Evolutionary conservation across 1,140 invertebrate species (phyloP), one percentile per base, ranked within the genome.

Genomic region (Mamestra configurata): DNA sequence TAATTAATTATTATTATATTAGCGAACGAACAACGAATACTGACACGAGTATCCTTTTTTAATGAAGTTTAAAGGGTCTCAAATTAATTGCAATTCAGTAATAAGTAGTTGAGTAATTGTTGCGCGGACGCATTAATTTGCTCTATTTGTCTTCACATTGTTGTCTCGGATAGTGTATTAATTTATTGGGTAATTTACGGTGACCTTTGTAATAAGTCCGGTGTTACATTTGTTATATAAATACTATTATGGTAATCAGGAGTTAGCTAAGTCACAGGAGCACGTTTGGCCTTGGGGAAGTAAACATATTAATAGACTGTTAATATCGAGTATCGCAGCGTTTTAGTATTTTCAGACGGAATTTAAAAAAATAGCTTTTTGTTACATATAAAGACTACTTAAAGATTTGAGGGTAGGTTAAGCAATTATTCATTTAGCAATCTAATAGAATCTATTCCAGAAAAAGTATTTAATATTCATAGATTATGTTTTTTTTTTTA

Each of bases 1-100:
- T 84, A 86, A 88, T 86, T 83, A 84, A 81, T 84, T 78, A 59
- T 59, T 55, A 43, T 61, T 22, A 24, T 61, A 43, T 77, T 59
- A 49, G 13, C 46, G 35, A 49, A 61, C 22, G 51, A 43, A 35
- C 57, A 49, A 61, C 22, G 51, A 43, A 35, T 49, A 61, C 64
- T 64, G 22, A 68, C 51, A 43, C 3, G 31, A 10, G 79, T 27
- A 66, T 75, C 37, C 43, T 82, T 76, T 37, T 68, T 49, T 72
- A 55, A 82, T 72, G 55, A 13, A 22, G 31, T 53, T 27, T 70
- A 13, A 70, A 70, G 27, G 49, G 51, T 18, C n/a, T 27, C 0
- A 55, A 72, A 49, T 72, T 72, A 51, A n/a, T n/a, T 53, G 40
- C 37, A 57, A 40, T 37, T 73, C 8, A 43, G 10, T 35, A 10